Evolutionary conservation across 2,113 vertebrate genomes (phyloP), one percentile per base, ranked within the genome.

Genomic region (Butorides virescens): DNA sequence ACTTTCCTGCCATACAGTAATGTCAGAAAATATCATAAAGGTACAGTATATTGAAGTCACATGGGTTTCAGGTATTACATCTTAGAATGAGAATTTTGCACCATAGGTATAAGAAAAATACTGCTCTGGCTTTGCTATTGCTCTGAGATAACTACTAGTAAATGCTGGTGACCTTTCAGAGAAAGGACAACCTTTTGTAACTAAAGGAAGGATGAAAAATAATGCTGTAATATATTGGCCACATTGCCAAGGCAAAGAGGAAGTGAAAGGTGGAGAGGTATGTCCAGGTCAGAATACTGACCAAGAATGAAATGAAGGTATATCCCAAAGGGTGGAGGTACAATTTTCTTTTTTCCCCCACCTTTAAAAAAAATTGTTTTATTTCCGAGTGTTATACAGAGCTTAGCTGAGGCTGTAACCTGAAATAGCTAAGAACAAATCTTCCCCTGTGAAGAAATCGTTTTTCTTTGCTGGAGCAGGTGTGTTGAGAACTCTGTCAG

Each of bases 401-500:
- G 25, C 46, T 90, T 76, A 91, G 49, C 34, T 46, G 68, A 73
- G 13, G 10, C 12, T 89, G 17, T 80, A 80, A 77, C 30, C 42
- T 83, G 73, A 82, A 91, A 92, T 52, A 92, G 14, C 32, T 85
- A 68, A 68, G 93, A 82, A 85, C 52, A 85, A 58, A 72, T 65
- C 21, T 91, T 44, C 59, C 13, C 25, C 62, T 86, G 58, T 73
- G 81, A 94, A 95, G 73, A 93, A 90, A 85, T 12, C 0, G 0
- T 72, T 95, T 85, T 75, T 76, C 32, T 95, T 94, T 82, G 30
- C 53, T 62, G 77, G 30, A 93, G 62, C 74, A 92, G 65, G 13
- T 79, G 80, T 92, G 36, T 47, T 76, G 87, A 91, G 89, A 91
- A 44, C 22, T 14, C 61, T 79, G 66, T 76, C 71, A 61, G 70